Evolutionary conservation across 64 coral and sea anemone genomes (phyloP).

Genomic region (Anthopleura sola): DNA sequence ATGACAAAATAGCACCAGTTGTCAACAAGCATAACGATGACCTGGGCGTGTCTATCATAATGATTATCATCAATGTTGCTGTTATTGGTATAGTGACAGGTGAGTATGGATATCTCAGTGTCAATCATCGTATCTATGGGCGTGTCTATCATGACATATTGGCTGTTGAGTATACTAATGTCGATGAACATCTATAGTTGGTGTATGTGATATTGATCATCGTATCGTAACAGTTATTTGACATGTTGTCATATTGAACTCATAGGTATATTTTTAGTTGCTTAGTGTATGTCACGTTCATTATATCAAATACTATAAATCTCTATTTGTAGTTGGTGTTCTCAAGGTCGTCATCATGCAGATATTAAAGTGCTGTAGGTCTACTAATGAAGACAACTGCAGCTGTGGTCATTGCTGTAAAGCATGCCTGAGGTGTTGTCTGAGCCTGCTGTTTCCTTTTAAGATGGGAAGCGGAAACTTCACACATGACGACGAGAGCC

Average conservation of each 20-base stretch:
- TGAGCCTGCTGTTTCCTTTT: neutral
- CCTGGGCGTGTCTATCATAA: no score
- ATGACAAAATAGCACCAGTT: no score
- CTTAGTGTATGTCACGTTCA: no score
- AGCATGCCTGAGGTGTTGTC: neutral
- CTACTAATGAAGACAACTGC: neutral
- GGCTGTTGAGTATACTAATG: neutral
- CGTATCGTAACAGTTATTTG: no score
- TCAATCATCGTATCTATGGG: neutral
- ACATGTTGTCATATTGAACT: neutral
- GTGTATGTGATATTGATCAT: neutral
- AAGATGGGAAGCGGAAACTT: neutral
- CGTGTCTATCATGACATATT: neutral
- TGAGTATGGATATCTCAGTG: neutral
- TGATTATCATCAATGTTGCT: constrained; percentile 12
- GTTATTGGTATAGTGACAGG: constrained; percentile 1
- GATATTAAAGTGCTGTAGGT: neutral
- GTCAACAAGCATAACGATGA: no score
- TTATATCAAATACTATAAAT: no score
- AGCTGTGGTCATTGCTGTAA: neutral
- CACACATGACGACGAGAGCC: neutral
- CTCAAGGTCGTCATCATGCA: neutral
- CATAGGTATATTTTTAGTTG: neutral
- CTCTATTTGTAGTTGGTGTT: neutral
- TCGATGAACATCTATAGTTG: neutral